A percentile compares a stretch with the other conserved stretches of the same genome.
These are phyloP conservation scores for Eupithecia subumbrata DNA, from an alignment of 2,888 invertebrate species.

Conservation along the genomic window DNA sequence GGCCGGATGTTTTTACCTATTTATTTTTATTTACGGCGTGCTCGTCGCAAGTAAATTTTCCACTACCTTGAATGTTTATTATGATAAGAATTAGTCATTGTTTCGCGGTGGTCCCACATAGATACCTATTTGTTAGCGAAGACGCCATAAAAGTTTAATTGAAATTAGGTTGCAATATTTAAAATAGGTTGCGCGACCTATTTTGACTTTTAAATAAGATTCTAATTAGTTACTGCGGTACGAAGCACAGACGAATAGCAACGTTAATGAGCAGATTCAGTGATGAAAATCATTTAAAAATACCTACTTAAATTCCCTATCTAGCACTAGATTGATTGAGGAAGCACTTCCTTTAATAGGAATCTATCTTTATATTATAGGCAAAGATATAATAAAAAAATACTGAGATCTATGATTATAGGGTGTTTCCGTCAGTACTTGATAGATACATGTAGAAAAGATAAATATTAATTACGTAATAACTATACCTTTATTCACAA, in stretches of 20 bases:
- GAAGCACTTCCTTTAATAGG: background rate
- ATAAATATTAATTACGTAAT: too few species aligned
- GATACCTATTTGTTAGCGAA: background rate
- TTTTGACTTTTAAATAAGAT: background rate
- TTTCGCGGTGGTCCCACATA: background rate
- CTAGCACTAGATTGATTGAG: background rate
- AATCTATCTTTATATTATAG: background rate
- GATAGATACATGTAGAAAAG: too few species aligned
- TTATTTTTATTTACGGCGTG: constrained; percentile 16
- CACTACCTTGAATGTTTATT: constrained; percentile 10
- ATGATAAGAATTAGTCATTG: constrained; percentile 22
- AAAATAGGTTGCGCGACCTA: background rate
- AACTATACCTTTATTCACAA: too few species aligned
- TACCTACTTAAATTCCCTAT: too few species aligned
- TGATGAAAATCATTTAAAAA: background rate
- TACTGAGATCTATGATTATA: too few species aligned
- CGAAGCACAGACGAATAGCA: background rate
- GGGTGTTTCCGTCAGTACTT: too few species aligned
- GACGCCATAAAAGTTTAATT: background rate
- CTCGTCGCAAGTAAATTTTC: constrained; percentile 15
- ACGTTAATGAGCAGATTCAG: background rate
- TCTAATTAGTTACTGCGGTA: background rate
- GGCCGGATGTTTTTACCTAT: background rate
- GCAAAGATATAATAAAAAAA: too few species aligned
- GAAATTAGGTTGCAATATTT: background rate